phyloP scores from a whole-genome alignment of 2,888 invertebrate species.

The Oxystoma pomonae region DNA sequence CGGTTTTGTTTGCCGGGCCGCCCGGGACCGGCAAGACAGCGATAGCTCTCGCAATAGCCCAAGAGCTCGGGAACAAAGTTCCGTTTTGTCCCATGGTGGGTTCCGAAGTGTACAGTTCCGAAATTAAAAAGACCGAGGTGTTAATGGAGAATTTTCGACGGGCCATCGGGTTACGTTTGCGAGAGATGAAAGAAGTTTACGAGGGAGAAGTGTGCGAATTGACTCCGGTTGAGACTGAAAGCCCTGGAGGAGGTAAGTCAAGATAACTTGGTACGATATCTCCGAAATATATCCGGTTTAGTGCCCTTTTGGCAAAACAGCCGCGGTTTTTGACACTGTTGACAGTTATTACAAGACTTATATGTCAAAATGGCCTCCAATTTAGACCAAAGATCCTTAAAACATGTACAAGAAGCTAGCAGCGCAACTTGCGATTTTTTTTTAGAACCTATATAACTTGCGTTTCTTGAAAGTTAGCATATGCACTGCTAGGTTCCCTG shows the following conservation, averaged over 20 bases:
- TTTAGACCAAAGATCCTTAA: no score
- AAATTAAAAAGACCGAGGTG: slow-evolving; percentile 99
- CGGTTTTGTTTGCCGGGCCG: slow-evolving; percentile 90
- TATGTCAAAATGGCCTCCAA: no score
- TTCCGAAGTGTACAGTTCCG: slow-evolving; percentile 94
- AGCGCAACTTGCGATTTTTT: no score
- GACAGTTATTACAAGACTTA: no score
- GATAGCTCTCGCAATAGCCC: slow-evolving; percentile 95
- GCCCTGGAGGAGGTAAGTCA: slow-evolving; percentile 82
- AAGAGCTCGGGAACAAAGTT: slow-evolving; percentile 95
- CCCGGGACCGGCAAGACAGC: slow-evolving; percentile 98
- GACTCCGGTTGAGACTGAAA: slow-evolving; percentile 97
- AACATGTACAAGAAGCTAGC: no score
- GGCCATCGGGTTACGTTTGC: slow-evolving; percentile 91
- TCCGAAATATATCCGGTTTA: no score
- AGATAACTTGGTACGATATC: no score
- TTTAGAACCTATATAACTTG: no score
- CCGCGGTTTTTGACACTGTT: no score
- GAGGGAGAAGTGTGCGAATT: slow-evolving; percentile 99
- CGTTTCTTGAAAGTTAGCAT: no score
- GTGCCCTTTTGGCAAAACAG: no score
- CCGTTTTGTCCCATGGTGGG: slow-evolving; percentile 93
- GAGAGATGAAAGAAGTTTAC: slow-evolving; percentile 98
- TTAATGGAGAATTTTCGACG: slow-evolving; percentile 98
- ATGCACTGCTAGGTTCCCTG: no score